Conservation (phyloP, 2,113 vertebrate genomes). For the Mesoclemmys tuberculata region DNA sequence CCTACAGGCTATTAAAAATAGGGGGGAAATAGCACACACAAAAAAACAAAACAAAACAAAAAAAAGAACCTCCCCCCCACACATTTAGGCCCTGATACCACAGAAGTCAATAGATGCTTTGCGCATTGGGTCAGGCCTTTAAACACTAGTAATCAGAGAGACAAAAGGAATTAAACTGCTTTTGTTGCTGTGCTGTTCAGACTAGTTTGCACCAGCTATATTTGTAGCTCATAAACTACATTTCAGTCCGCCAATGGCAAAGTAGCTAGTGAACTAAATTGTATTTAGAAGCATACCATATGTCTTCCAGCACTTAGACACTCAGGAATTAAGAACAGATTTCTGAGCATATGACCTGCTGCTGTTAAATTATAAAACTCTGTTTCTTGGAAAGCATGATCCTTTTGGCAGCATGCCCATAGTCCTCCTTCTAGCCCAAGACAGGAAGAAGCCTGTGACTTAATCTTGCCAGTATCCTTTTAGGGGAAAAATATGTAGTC, state of each 20-base stretch:
- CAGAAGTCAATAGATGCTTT: not conserved
- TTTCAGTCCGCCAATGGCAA: not conserved
- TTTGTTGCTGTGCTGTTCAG: not conserved
- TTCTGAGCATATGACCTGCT: not conserved
- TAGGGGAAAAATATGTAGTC: not conserved
- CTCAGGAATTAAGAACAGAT: accelerated
- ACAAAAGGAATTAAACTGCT: not conserved
- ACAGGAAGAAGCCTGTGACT: not conserved
- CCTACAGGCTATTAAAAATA: not conserved
- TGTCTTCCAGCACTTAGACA: too few relatives aligned
- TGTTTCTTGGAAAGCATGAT: not conserved
- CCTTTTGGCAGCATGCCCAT: not conserved
- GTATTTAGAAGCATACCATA: not conserved
- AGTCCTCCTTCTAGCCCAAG: not conserved
- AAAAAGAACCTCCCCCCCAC: not conserved
- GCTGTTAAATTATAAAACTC: not conserved
- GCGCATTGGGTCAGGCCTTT: not conserved
- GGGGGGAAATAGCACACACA: not conserved
- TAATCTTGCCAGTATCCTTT: not conserved
- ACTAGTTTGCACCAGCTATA: not conserved
- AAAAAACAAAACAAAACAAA: too few relatives aligned
- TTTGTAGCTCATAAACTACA: not conserved
- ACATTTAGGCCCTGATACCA: not conserved
- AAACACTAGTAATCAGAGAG: not conserved
- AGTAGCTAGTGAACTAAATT: not conserved